Evolutionary conservation across 2,113 vertebrate species (phyloP), one percentile per base, ranked within the genome.

Genomic region (Stictonetta naevosa): DNA sequence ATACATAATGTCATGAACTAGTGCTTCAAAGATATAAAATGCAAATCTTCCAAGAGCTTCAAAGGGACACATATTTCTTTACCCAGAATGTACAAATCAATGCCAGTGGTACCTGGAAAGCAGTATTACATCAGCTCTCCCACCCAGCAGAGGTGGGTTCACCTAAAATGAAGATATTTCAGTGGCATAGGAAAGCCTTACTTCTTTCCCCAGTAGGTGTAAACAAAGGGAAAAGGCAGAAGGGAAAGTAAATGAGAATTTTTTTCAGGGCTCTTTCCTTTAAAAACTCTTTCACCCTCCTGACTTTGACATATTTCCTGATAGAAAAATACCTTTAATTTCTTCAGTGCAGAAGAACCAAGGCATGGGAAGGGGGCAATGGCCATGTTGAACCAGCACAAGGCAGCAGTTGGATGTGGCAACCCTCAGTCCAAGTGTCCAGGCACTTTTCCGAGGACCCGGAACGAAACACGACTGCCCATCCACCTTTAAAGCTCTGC

Each of bases 351-450:
- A 52, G 21, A 28, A 50, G 56, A 36, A 1, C 5, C 33, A 6
- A 38, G 33, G 52, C 6, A 8, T 1, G 0, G 2, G n/a, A 33
- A 21, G 22, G 8, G 46, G 11, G 3, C 13, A 36, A 16, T 4
- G 73, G 28, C 15, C 40, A 3, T 38, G 55, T 46, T 34, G 11
- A 42, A 13, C 9, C 60, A 34, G 55, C 6, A 2, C 33, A 15
- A 14, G 50, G 6, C 17, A n/a, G 2, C 8, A 23, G 38, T 3
- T 26, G 1, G 29, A 18, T 19, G 11, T 4, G 10, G 34, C 6
- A 18, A 8, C 46, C 42, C 55, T 48, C 86, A 40, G 16, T n/a
- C 69, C 40, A 3, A 55, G 33, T 25, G 18, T 10, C 31, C 13
- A 4, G 80, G 40, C 42, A 36, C 11, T 53, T 64, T 38, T 50